Evolutionary conservation across 2,797 vertebrate genomes (phyloP).

Genomic region (Thalassophryne amazonica): DNA sequence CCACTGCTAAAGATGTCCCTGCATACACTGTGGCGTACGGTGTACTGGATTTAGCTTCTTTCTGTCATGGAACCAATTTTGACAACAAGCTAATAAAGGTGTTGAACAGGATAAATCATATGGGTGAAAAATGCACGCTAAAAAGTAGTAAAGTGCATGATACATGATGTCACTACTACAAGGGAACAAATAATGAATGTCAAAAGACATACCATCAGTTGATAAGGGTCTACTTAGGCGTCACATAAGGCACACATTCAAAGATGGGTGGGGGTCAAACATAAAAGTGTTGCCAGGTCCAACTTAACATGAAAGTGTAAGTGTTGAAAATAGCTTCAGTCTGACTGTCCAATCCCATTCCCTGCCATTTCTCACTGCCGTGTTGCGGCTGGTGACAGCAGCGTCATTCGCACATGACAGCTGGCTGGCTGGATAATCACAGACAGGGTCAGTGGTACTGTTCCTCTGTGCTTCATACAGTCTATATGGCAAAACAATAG

Average conservation of each 20-base stretch:
- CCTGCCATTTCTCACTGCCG: slow-evolving; percentile 57
- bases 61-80: too few species aligned
- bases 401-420: slow-evolving; percentile 71
- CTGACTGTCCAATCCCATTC: slow-evolving; percentile 19
- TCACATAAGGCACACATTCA: slow-evolving; percentile 7
- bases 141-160: too few species aligned
- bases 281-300: slow-evolving; percentile 33
- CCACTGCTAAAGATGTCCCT: too few species aligned
- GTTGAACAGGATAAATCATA: too few species aligned
- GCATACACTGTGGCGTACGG: too few species aligned
- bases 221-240: too few species aligned
- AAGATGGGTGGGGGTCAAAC: slow-evolving; percentile 5
- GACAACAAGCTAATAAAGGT: too few species aligned
- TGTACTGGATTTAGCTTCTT: too few species aligned
- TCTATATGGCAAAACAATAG: slow-evolving; percentile 1
- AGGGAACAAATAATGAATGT: too few species aligned
- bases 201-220: too few species aligned
- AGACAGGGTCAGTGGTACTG: slow-evolving; percentile 3
- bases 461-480: slow-evolving; percentile 9
- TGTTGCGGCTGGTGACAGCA: slow-evolving; percentile 49
- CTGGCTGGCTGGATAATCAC: slow-evolving; percentile 37
- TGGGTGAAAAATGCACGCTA: too few species aligned
- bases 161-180: too few species aligned
- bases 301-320: slow-evolving; percentile 54
- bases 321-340: slow-evolving; percentile 50